phyloP scores from a whole-genome alignment of 2,888 invertebrate genomes.

The Pseudolycoriella hygida region DNA sequence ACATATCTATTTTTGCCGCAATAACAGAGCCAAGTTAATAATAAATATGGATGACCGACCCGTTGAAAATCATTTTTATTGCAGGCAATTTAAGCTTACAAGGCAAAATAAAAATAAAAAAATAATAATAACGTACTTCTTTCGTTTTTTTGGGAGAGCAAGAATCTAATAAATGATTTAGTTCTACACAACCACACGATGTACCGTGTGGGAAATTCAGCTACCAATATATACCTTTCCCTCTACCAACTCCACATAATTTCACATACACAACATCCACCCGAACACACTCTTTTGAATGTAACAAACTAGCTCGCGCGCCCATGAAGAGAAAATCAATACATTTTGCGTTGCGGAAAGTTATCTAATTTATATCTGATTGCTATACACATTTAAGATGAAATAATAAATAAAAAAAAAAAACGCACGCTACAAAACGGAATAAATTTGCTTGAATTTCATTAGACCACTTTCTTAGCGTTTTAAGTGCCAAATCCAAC shows the following conservation, averaged over 20 bases:
- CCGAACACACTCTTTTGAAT: not conserved
- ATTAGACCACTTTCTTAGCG: not conserved
- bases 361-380: constrained; percentile 1
- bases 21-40: not conserved
- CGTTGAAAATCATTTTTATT: not conserved
- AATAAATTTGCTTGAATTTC: no score
- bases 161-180: not conserved
- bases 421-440: no score
- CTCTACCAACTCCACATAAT: not conserved
- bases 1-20: no score
- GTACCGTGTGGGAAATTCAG: no score
- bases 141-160: not conserved
- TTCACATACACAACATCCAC: not conserved
- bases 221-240: not conserved
- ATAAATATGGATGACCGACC: not conserved
- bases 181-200: no score
- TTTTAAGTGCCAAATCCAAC: not conserved
- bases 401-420: no score
- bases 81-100: not conserved
- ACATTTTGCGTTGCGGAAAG: constrained; percentile 1
- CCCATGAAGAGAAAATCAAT: constrained; percentile 1
- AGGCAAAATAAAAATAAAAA: not conserved
- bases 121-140: no score
- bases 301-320: not conserved
- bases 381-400: not conserved